phyloP scores from a whole-genome alignment of 2,113 vertebrate species.

The Ranitomeya imitator region DNA sequence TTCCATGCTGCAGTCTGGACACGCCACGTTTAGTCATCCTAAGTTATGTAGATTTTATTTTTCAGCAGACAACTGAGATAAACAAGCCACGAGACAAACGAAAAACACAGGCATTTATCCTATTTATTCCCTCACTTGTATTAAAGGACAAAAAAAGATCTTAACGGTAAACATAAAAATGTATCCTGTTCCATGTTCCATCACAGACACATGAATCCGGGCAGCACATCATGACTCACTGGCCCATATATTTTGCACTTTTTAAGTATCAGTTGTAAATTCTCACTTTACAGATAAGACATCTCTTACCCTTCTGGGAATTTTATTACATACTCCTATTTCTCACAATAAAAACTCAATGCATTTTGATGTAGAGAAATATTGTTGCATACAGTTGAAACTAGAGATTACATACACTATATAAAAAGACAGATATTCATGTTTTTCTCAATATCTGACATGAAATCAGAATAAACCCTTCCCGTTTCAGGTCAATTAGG shows the following conservation, averaged over 20 bases:
- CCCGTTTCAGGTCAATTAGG: no score
- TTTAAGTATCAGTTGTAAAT: background rate
- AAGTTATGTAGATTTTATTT: slow-evolving; percentile 38
- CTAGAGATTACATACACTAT: no score
- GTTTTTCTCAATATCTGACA: no score
- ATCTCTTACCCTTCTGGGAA: no score
- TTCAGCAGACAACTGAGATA: background rate
- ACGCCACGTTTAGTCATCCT: slow-evolving; percentile 12
- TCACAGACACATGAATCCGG: background rate
- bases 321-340: no score
- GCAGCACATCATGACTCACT: background rate
- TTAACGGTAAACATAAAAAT: slow-evolving; percentile 15
- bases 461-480: no score
- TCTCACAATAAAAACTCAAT: no score
- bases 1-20: slow-evolving; percentile 11
- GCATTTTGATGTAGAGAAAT: no score
- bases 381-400: no score
- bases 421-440: no score
- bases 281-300: background rate
- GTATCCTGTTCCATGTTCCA: background rate
- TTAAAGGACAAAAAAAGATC: slow-evolving; percentile 2
- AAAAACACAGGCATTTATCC: background rate
- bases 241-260: background rate
- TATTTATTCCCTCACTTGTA: slow-evolving; percentile 14
- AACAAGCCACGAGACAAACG: slow-evolving; percentile 9